These are phyloP conservation scores for Lithophane semibrunnea DNA, from an alignment of 2,888 invertebrate species.

Conservation along the genomic window DNA sequence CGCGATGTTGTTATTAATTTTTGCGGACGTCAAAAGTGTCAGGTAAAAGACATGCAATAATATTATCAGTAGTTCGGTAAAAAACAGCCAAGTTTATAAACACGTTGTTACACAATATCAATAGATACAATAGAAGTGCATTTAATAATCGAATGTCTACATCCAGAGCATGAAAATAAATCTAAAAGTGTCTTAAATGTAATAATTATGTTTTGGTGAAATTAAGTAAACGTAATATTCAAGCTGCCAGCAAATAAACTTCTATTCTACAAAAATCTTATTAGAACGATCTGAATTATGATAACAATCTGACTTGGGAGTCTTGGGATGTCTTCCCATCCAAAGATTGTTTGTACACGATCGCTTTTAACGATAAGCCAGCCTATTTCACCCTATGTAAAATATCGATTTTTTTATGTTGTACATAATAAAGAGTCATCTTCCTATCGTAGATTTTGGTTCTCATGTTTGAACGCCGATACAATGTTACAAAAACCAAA, in stretches of 20 bases:
- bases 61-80: neutral
- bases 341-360: too few relatives aligned
- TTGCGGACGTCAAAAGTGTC: neutral
- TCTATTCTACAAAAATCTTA: neutral
- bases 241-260: neutral
- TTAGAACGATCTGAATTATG: neutral
- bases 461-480: neutral
- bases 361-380: too few relatives aligned
- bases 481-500: neutral
- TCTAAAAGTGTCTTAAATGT: neutral
- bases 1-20: neutral
- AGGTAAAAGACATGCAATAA: neutral
- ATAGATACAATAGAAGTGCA: neutral
- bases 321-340: neutral
- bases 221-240: neutral
- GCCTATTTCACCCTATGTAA: too few relatives aligned
- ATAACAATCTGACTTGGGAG: neutral
- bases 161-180: slow-evolving; percentile 21
- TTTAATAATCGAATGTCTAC: slow-evolving; percentile 24
- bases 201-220: neutral
- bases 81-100: slow-evolving; percentile 22
- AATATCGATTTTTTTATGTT: too few relatives aligned
- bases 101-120: slow-evolving; percentile 6
- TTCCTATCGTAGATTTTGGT: too few relatives aligned
- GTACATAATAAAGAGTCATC: too few relatives aligned